phyloP scores from a whole-genome alignment of 2,113 vertebrate species.

The Gulo gulo region DNA sequence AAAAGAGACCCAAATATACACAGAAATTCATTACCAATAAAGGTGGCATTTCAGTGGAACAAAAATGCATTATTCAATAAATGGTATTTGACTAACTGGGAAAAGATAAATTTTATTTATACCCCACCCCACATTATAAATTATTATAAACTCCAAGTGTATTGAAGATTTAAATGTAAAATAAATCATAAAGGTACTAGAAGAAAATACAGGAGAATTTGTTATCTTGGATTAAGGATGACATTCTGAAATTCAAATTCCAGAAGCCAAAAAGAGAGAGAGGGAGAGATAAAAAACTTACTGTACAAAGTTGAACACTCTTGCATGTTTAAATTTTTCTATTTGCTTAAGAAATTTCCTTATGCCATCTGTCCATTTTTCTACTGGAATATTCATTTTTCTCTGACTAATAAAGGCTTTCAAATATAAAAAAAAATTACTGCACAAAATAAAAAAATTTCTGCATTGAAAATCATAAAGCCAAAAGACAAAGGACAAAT shows the following conservation, averaged over 20 bases:
- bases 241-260: slow-evolving; percentile 17
- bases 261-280: neutral
- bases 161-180: slow-evolving; percentile 14
- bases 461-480: neutral
- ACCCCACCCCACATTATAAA: neutral
- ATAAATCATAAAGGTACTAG: neutral
- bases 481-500: neutral
- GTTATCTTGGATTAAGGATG: neutral
- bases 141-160: neutral
- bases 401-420: neutral
- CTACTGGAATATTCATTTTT: neutral
- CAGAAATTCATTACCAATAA: neutral
- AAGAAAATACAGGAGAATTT: slow-evolving; percentile 5
- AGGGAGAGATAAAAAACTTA: neutral
- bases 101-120: slow-evolving; percentile 16
- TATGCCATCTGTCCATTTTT: neutral
- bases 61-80: neutral
- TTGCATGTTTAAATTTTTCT: neutral
- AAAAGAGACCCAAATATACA: neutral
- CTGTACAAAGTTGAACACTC: neutral
- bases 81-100: neutral
- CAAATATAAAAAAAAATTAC: neutral
- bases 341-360: slow-evolving; percentile 5
- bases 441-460: slow-evolving; percentile 27
- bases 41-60: neutral